phyloP scores from a whole-genome alignment of 2,113 vertebrate species.

The Grammomys surdaster region DNA sequence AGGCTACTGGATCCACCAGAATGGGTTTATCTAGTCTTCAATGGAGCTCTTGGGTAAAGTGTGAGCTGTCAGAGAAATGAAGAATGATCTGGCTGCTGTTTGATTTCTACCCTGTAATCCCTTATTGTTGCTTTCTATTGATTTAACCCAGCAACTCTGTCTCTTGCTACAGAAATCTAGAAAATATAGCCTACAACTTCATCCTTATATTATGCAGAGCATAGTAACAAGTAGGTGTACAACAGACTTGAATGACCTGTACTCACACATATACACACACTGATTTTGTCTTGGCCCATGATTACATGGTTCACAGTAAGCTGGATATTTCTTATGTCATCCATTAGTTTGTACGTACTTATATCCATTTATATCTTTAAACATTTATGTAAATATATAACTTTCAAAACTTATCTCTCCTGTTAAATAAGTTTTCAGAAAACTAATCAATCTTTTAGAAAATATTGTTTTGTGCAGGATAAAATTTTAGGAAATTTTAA shows the following conservation, averaged over 20 bases:
- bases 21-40: background rate
- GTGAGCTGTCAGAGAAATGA: background rate
- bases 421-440: background rate
- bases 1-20: background rate
- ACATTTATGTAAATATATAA: background rate
- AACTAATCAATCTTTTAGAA: background rate
- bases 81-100: background rate
- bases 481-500: background rate
- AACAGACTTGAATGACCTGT: background rate
- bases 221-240: background rate
- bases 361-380: background rate
- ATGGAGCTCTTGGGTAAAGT: rapidly evolving
- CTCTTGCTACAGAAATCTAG: background rate
- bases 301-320: background rate
- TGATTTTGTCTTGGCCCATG: background rate
- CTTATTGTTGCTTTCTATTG: background rate
- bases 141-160: background rate
- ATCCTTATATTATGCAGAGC: background rate
- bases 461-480: background rate
- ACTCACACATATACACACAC: background rate
- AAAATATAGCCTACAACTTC: background rate
- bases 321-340: background rate
- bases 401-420: background rate
- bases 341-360: background rate
- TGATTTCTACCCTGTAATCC: background rate